Conservation (phyloP, 2,888 invertebrate genomes). For the Eristalinus sepulchralis region DNA sequence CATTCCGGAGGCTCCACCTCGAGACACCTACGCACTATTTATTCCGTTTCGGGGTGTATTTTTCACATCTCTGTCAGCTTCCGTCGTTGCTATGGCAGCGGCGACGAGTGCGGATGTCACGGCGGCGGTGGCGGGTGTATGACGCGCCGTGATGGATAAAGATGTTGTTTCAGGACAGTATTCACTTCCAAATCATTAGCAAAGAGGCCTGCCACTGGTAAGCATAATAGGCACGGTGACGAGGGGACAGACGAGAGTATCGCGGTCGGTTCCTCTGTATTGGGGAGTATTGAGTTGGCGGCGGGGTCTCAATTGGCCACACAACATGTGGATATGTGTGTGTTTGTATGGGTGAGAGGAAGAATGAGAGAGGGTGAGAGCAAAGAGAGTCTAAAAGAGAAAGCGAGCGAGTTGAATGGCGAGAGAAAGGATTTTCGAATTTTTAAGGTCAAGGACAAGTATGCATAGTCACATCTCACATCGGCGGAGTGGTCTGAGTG, state of each 20-base stretch:
- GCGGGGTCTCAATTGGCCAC: constrained; percentile 1
- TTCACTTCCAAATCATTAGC: constrained; percentile 17
- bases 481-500: constrained; percentile 5
- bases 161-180: constrained; percentile 36
- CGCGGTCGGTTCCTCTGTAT: constrained; percentile 15
- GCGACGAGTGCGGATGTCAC: no score
- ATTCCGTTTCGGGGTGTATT: constrained; percentile 12
- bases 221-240: constrained; percentile 47
- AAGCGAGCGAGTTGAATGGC: background rate
- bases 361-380: constrained; percentile 18
- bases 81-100: constrained; percentile 17
- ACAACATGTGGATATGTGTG: background rate
- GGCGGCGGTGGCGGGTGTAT: constrained; percentile 3
- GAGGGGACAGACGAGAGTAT: constrained; percentile 6
- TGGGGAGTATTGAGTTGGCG: constrained; percentile 7
- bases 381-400: background rate
- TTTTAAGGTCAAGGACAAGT: constrained; percentile 63
- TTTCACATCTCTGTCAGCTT: constrained; percentile 4
- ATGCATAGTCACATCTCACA: constrained; percentile 40
- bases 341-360: background rate
- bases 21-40: constrained; percentile 66
- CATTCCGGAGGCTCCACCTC: constrained; percentile 60
- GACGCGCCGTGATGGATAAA: constrained; percentile 15
- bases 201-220: constrained; percentile 2
- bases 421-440: constrained; percentile 25